Evolutionary conservation across 2,888 invertebrate species (phyloP), one percentile per base, ranked within the genome.

Genomic region (Micropterix aruncella): DNA sequence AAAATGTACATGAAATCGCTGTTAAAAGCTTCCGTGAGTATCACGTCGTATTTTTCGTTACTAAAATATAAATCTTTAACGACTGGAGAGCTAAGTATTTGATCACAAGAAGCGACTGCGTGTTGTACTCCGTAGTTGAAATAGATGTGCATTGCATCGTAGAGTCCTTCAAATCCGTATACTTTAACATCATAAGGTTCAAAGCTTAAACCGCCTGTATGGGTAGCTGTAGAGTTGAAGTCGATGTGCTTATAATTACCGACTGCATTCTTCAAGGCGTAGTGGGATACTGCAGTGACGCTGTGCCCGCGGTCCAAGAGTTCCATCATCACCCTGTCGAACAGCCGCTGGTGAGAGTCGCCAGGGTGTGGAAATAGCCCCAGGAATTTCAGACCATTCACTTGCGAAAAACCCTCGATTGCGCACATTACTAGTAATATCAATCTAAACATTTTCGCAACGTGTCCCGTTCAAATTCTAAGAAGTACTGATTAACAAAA

Each of bases 1-100:
- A 82, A 58, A 1, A 75, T 79, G 41, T 80, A 57, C 59, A 77
- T 71, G 46, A 81, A 81, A 51, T 81, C 79, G 19, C 77, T 73
- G 50, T 72, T 75, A 50, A 81, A 82, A 48, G 73, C 66, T 56
- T 80, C 80, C 17, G 74, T 65, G 5, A 81, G 56, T 7, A 80
- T 58, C 12, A 80, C 54, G 54, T 85, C 83, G 50, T 79, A 83
- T n/a, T 66, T 61, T 1, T 54, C 54, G 9, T 53, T 45, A 27
- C 58, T 58, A 48, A 61, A 58, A 50, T 70, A 47, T 7, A 60
- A 62, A 7, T 63, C 63, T 1, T 57, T 54, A 19, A 70, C 48
- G 2, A 66, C 62, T 5, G 60, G 60, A 52, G 62, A 64, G 19
- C 60, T 60, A 14, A 69, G 60, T 7, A 69, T 52, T 47, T 61